phyloP scores from a whole-genome alignment of 2,113 vertebrate species.

The Pitta sordida region DNA sequence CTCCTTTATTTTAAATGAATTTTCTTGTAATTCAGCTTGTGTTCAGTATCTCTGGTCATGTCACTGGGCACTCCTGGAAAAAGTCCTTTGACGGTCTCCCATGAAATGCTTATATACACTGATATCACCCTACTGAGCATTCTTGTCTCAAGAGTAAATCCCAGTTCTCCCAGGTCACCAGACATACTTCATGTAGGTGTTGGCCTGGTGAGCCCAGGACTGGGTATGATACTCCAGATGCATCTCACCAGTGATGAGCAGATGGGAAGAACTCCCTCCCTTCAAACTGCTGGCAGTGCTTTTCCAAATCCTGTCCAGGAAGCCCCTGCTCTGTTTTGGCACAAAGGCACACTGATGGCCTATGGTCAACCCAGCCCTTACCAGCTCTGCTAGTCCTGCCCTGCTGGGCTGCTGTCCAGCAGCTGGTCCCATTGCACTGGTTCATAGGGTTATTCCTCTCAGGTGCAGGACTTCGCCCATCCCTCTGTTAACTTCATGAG shows the following conservation, averaged over 20 bases:
- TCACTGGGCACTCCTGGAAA: neutral
- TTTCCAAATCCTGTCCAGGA: neutral
- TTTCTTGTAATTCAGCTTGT: neutral
- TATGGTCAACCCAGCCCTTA: neutral
- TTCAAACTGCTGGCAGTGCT: neutral
- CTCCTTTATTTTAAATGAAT: neutral
- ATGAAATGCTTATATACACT: neutral
- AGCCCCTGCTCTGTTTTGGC: neutral
- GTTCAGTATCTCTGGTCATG: neutral
- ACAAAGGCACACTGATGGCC: neutral
- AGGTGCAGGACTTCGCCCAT: neutral
- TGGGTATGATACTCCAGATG: too few relatives aligned
- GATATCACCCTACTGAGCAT: neutral
- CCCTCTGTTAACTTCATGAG: neutral
- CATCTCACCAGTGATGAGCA: neutral
- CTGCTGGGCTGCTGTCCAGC: neutral
- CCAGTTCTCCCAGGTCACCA: neutral
- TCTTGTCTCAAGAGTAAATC: neutral
- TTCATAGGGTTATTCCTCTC: neutral
- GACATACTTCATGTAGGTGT: neutral
- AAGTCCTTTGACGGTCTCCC: neutral
- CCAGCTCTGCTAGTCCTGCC: neutral
- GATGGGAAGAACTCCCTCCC: neutral
- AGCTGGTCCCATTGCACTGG: neutral
- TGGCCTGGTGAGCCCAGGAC: neutral